phyloP scores from a whole-genome alignment of 1,140 invertebrate genomes.

The Diorhabda elongata region DNA sequence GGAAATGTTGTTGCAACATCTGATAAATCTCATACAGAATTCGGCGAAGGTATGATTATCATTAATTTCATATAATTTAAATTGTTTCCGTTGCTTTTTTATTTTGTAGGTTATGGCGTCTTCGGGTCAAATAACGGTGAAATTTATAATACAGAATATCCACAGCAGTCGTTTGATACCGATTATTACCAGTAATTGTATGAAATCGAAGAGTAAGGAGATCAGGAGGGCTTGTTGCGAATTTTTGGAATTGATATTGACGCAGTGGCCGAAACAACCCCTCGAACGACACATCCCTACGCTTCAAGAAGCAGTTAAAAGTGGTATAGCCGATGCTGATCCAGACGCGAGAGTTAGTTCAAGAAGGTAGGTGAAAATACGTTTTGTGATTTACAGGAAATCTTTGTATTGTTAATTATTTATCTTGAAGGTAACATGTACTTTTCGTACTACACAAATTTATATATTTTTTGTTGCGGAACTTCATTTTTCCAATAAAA shows the following conservation, averaged over 20 bases:
- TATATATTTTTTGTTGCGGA: no score
- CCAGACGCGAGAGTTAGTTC: constrained; percentile 74
- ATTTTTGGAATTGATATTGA: constrained; percentile 78
- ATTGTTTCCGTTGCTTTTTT: constrained; percentile 7
- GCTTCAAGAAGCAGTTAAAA: constrained; percentile 81
- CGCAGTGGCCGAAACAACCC: constrained; percentile 76
- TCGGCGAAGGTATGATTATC: constrained; percentile 74
- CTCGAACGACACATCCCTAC: constrained; percentile 77
- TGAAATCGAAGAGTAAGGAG: constrained; percentile 84
- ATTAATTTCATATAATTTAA: background rate
- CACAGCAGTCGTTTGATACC: constrained; percentile 82
- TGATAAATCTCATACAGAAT: constrained; percentile 92
- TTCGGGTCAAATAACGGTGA: constrained; percentile 78
- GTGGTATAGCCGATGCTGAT: constrained; percentile 89
- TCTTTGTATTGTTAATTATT: background rate
- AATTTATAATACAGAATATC: constrained; percentile 86
- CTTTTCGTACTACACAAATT: no score
- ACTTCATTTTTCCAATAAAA: no score
- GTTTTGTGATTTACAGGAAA: constrained; percentile 5
- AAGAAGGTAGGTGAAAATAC: constrained; percentile 56
- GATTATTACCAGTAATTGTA: constrained; percentile 74
- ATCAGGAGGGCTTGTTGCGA: constrained; percentile 81
- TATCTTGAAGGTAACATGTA: no score
- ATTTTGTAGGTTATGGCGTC: constrained; percentile 78
- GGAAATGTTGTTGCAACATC: constrained; percentile 71